Conservation (phyloP, 2,113 vertebrate species). For the Aptenodytes patagonicus region DNA sequence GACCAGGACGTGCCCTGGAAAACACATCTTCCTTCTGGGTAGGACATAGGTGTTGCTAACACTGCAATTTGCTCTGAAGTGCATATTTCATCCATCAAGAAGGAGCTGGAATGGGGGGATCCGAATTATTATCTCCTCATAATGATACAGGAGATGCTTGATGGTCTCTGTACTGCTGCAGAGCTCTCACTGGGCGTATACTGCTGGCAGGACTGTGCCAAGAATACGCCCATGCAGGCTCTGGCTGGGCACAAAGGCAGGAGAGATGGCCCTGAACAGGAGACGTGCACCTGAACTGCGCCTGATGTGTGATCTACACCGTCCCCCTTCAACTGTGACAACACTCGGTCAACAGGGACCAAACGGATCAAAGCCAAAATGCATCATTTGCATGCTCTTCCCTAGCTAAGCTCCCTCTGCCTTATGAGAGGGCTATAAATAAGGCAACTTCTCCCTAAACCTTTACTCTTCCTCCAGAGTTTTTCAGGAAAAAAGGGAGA, state of each 20-base stretch:
- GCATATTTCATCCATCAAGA: background rate
- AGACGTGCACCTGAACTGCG: background rate
- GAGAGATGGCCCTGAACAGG: background rate
- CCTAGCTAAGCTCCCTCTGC: background rate
- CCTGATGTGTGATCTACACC: background rate
- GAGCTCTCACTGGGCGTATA: background rate
- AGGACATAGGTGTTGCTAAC: background rate
- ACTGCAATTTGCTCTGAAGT: background rate
- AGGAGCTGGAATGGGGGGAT: background rate
- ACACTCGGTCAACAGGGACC: background rate
- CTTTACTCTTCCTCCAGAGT: background rate
- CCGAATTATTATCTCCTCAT: background rate
- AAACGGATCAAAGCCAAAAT: background rate
- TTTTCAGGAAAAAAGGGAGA: background rate
- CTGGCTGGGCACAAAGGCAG: background rate
- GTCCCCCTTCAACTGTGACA: background rate
- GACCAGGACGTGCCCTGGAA: background rate
- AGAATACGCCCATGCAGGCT: fast-evolving
- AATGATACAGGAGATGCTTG: background rate
- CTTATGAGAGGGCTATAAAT: background rate
- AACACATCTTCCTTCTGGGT: background rate
- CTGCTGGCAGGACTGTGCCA: background rate
- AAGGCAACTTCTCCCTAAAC: background rate
- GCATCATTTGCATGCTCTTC: background rate
- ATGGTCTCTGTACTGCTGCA: background rate